Base-by-base conservation (phyloP, 2,797 vertebrate genomes). In the Nothura maculosa region DNA sequence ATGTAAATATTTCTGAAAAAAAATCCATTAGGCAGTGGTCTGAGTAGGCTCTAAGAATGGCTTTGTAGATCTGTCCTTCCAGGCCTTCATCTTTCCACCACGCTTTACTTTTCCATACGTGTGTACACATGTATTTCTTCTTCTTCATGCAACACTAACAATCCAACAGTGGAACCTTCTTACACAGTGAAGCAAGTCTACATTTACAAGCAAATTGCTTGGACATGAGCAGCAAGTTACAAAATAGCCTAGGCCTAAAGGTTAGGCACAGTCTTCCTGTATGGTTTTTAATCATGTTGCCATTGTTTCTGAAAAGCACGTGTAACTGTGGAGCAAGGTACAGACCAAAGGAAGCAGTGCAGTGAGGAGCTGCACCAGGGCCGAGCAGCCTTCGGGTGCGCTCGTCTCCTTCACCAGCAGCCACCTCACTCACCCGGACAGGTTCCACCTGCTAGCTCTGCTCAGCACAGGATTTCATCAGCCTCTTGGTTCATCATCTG, bases 151-250 rank as follows among this genome's bases (percentile, higher is more conserved):
- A 87, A 36, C 42, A 13, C 36, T 36, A 43, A 83, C 70, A 9
- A 63, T 6, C 11, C 24, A 85, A n/a, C 21, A 63, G 57, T 43
- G 47, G n/a, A 61, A 48, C 74, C 10, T 20, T 6, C 24, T 76
- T 54, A 62, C 12, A 89, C 3, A 90, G 47, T 72, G 47, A 87
- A 68, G 64, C 12, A 14, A 40, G 92, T 69, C 14, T 40, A 40
- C 64, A 75, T 36, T 74, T 70, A 20, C 69, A 89, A 57, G n/a
- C 30, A 11, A 92, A 81, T 10, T 58, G 24, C n/a, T 34, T 18
- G n/a, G 48, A 81, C 28, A 91, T 38, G 19, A 74, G 18, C 1
- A 85, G 25, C 22, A 78, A 2, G 8, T 66, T 47, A 20, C 48
- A 42, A 64, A 84, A 78, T 0, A 69, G 50, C 12, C 38, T 25